phyloP scores from a whole-genome alignment of 2,888 invertebrate genomes.

The Sipha maydis region DNA sequence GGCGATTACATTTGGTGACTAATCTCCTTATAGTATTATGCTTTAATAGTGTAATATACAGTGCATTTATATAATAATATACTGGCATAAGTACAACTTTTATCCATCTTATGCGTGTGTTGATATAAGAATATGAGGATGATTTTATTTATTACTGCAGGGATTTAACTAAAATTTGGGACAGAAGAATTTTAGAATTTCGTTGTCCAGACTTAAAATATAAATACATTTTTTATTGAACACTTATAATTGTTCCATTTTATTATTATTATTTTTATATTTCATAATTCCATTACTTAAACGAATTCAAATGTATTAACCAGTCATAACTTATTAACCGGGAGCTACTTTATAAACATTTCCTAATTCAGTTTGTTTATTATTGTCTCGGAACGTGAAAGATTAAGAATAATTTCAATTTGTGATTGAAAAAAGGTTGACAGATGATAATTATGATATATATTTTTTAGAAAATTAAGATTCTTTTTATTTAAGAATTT shows the following conservation, averaged over 20 bases:
- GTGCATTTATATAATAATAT: constrained; percentile 1
- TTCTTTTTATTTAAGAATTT: no score
- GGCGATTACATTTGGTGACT: not conserved
- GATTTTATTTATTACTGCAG: not conserved
- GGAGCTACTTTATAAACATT: not conserved
- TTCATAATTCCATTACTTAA: not conserved
- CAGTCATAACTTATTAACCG: not conserved
- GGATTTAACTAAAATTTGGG: not conserved
- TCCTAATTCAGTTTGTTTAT: not conserved
- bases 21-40: not conserved
- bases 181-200: not conserved
- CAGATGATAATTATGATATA: no score
- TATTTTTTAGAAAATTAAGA: no score
- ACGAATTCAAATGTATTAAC: not conserved
- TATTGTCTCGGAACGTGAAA: not conserved
- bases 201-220: not conserved
- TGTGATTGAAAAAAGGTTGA: not conserved
- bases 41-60: no score
- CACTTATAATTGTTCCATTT: not conserved
- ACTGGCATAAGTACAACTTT: not conserved
- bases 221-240: not conserved
- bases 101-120: not conserved
- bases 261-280: not conserved
- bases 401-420: constrained; percentile 23
- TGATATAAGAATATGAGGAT: not conserved